Conservation (phyloP, 2,113 vertebrate genomes). For the Spermophilus dauricus region DNA sequence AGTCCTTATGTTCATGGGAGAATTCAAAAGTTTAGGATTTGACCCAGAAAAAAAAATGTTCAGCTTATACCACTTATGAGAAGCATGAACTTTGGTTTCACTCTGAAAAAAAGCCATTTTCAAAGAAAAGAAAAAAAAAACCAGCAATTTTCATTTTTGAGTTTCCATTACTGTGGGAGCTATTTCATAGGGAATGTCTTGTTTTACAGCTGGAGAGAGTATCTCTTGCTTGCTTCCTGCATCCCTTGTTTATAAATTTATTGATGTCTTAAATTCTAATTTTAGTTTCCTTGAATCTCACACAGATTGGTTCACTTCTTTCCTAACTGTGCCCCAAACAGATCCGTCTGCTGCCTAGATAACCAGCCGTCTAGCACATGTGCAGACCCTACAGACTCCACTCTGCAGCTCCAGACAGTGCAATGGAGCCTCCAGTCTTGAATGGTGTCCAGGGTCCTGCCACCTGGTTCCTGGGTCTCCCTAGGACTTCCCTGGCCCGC, state of each 20-base stretch:
- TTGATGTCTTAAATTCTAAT: not conserved
- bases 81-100: not conserved
- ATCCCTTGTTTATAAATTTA: not conserved
- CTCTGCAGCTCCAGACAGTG: not conserved
- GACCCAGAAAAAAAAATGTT: not conserved
- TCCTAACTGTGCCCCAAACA: not conserved
- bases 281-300: not conserved
- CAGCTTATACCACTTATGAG: not conserved
- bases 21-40: not conserved
- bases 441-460: not conserved
- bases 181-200: not conserved
- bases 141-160: not conserved
- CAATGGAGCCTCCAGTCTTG: not conserved
- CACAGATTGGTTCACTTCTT: not conserved
- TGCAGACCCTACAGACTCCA: not conserved
- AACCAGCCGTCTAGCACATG: not conserved
- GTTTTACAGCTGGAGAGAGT: not conserved
- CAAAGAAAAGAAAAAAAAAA: not conserved
- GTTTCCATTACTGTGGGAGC: not conserved
- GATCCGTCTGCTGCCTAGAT: not conserved
- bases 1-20: not conserved
- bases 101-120: not conserved
- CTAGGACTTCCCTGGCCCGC: not conserved
- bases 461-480: accelerated
- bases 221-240: not conserved